Conservation (phyloP, 2,888 invertebrate species). For the Stenolophus ochropezus region DNA sequence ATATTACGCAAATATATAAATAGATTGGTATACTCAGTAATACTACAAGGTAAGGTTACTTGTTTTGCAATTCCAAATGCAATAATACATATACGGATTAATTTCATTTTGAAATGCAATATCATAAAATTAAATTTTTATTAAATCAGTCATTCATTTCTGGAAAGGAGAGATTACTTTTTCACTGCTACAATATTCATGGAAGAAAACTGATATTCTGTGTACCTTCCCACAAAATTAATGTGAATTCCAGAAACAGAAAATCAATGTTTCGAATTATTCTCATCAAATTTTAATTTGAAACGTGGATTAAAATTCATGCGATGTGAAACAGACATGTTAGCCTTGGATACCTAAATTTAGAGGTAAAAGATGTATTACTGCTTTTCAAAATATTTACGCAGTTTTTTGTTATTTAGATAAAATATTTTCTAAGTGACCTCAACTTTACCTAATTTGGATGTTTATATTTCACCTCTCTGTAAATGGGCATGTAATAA, state of each 20-base stretch:
- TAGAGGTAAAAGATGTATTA: constrained; percentile 30
- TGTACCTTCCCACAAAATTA: neutral
- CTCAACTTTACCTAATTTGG: neutral
- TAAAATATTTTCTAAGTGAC: constrained; percentile 7
- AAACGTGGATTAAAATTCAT: constrained; percentile 38
- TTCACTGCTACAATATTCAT: neutral
- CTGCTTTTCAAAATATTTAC: constrained; percentile 8
- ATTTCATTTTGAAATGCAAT: no score
- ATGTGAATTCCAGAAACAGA: constrained; percentile 25
- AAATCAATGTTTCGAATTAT: constrained; percentile 39
- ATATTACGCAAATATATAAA: no score
- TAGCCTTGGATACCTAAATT: constrained; percentile 43
- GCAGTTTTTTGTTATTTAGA: neutral
- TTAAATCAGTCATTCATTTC: constrained; percentile 14
- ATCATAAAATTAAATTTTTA: constrained; percentile 22
- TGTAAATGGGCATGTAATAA: no score
- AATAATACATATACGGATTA: no score
- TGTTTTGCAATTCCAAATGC: neutral
- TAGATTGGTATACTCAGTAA: no score
- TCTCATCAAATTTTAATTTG: constrained; percentile 42
- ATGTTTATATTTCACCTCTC: no score
- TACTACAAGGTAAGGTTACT: no score
- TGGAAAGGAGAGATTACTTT: neutral
- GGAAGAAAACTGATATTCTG: constrained; percentile 16
- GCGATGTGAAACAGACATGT: constrained; percentile 7